Percentiles rank a stretch among this genome's conserved stretches.
Conservation (phyloP, 2,113 vertebrate genomes). For the Dendropsophus ebraccatus region DNA sequence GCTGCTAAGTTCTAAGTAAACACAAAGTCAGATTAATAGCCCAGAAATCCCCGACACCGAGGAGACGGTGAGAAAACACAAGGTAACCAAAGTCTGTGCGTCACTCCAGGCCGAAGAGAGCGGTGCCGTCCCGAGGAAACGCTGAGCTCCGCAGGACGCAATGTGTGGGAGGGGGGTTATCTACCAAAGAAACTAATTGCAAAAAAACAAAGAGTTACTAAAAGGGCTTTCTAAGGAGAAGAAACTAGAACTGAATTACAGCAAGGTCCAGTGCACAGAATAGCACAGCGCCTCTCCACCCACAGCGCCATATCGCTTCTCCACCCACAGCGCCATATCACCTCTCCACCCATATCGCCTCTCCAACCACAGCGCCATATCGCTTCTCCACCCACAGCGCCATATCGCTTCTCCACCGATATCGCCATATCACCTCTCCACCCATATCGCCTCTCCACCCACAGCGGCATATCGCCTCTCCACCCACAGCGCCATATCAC, state of each 20-base stretch:
- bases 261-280: neutral
- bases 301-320: no score
- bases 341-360: no score
- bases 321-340: no score
- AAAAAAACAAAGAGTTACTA: neutral
- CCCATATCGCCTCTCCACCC: no score
- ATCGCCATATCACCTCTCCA: no score
- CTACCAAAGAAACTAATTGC: conserved; percentile 9
- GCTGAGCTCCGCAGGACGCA: neutral
- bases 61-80: neutral
- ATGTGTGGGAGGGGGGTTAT: neutral
- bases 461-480: no score
- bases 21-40: neutral
- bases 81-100: neutral
- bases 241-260: neutral
- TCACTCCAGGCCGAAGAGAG: neutral
- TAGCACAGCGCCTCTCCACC: no score
- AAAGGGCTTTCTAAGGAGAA: neutral
- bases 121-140: neutral
- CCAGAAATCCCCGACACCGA: neutral
- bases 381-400: no score
- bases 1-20: neutral
- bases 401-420: no score
- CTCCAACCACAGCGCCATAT: no score
- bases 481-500: no score